Evolutionary conservation across 1,140 invertebrate species (phyloP), one percentile per base, ranked within the genome.

Genomic region (Hormaphis cornu): DNA sequence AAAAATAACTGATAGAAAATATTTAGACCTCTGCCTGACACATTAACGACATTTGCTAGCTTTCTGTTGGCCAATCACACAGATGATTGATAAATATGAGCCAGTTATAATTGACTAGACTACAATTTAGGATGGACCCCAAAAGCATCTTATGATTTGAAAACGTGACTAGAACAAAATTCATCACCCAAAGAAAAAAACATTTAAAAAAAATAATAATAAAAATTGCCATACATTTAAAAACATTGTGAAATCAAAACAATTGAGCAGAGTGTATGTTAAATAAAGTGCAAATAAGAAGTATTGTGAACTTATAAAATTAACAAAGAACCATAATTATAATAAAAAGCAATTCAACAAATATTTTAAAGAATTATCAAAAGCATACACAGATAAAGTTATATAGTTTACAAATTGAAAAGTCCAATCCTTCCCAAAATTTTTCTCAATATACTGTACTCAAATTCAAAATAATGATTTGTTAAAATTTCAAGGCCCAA

Each of bases 51-150:
- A 58, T 24, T 58, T 40, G 3, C 16, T 26, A 40, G 16, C n/a
- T 42, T 63, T 46, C 28, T 61, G 24, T 63, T n/a, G 40, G n/a
- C 58, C 37, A 46, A 44, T 20, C 30, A 14, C 16, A 66, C 12
- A 22, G 33, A n/a, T 66, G 44, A n/a, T n/a, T n/a, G n/a, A n/a
- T n/a, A n/a, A 66, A 66, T 16, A 50, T 3, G 44, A 66, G 61
- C 14, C 26, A 66, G 61, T 48, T 50, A 66, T 66, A 18, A 48
- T 66, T 66, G 61, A 50, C 61, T 50, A 66, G 61, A 63, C 42
- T 35, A 48, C 33, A 28, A 24, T 66, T 50, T 3, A 66, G 42
- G 12, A 50, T 33, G 30, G 28, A 48, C 18, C 8, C 30, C 50
- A 22, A n/a, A 50, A 50, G 26, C 59, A 50, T 7, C 30, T 44